Percentiles rank a stretch among this genome's conserved stretches.
phyloP scores from a whole-genome alignment of 2,888 invertebrate species.

The Leptopilina syphax region DNA sequence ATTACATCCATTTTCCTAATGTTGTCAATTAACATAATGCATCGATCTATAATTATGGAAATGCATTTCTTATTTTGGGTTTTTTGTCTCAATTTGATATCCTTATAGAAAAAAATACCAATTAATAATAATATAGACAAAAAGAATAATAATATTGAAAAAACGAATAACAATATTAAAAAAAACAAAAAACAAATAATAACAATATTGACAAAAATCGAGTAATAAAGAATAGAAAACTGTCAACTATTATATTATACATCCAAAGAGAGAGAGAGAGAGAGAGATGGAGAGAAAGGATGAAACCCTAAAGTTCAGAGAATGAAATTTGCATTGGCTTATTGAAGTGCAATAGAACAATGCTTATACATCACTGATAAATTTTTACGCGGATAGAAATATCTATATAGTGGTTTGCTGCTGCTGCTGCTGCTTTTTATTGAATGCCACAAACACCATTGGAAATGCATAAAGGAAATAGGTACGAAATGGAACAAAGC shows the following conservation, averaged over 20 bases:
- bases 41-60: too few species aligned
- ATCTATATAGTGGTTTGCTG: neutral
- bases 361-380: slow-evolving; percentile 13
- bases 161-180: too few species aligned
- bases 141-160: too few species aligned
- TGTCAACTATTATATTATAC: neutral
- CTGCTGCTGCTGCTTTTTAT: neutral
- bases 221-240: neutral
- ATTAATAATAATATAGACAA: too few species aligned
- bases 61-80: too few species aligned
- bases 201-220: too few species aligned
- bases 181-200: too few species aligned
- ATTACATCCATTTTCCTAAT: slow-evolving; percentile 5
- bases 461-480: slow-evolving; percentile 17
- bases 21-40: too few species aligned
- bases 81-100: too few species aligned
- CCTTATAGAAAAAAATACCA: too few species aligned
- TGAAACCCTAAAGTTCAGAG: neutral
- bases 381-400: slow-evolving; percentile 18
- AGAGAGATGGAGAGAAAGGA: neutral
- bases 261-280: too few species aligned
- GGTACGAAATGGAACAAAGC: slow-evolving; percentile 22
- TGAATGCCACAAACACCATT: slow-evolving; percentile 17
- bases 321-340: neutral
- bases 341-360: slow-evolving; percentile 5